A percentile compares a stretch with the other conserved stretches of the same genome.
These are phyloP conservation scores for Teleiodes luculella DNA, from an alignment of 2,888 invertebrate species.

Conservation along the genomic window DNA sequence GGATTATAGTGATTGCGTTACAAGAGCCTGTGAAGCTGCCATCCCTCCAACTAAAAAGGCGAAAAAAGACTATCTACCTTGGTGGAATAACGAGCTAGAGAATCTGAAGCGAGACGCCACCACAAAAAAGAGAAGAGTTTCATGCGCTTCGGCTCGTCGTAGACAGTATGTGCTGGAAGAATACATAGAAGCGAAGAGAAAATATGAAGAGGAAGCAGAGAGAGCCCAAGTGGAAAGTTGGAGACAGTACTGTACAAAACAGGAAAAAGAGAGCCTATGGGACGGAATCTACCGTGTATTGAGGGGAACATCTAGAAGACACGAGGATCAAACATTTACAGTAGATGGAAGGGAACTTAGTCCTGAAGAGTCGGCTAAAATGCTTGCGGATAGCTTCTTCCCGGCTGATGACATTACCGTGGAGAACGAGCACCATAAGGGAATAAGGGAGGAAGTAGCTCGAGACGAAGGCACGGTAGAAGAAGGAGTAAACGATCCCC, in stretches of 20 bases:
- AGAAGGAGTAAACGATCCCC: neutral
- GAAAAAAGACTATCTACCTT: neutral
- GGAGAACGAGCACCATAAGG: neutral
- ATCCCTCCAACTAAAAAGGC: no score
- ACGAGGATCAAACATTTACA: neutral
- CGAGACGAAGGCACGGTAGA: no score
- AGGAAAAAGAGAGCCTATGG: neutral
- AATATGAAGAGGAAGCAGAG: neutral
- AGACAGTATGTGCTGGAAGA: neutral
- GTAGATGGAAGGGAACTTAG: neutral
- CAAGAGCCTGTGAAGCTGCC: no score
- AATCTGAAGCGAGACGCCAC: neutral
- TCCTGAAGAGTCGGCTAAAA: neutral
- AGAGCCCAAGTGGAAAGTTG: neutral
- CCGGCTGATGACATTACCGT: neutral
- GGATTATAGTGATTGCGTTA: no score
- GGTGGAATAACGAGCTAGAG: slow-evolving; percentile 4
- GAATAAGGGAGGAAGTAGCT: neutral
- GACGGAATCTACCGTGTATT: neutral
- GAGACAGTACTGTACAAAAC: neutral
- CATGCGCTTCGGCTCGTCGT: neutral
- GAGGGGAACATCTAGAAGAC: neutral
- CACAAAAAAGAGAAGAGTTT: neutral
- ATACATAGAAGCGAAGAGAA: neutral
- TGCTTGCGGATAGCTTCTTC: neutral